Evolutionary conservation across 1,140 invertebrate species (phyloP).

Genomic region (Mylabris phalerata): DNA sequence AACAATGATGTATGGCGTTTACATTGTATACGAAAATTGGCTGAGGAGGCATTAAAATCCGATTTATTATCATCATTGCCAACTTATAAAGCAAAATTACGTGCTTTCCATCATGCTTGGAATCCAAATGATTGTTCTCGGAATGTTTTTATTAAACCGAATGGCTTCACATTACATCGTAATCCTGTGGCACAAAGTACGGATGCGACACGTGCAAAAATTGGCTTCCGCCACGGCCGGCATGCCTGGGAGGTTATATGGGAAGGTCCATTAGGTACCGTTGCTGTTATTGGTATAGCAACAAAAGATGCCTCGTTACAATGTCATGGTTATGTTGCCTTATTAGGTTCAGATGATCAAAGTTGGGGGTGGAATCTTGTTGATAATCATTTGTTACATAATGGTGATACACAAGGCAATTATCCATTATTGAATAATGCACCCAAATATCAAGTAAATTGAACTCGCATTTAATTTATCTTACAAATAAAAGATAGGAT

Average conservation of each 20-base stretch:
- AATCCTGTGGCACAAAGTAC: slow-evolving; percentile 99
- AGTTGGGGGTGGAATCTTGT: slow-evolving; percentile 99
- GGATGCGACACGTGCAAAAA: slow-evolving; percentile 91
- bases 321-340: slow-evolving; percentile 89
- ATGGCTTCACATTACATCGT: slow-evolving; percentile 93
- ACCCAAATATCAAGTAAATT: slow-evolving; percentile 88
- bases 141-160: slow-evolving; percentile 95
- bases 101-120: slow-evolving; percentile 94
- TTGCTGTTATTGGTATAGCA: slow-evolving; percentile 91
- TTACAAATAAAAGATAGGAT: not conserved
- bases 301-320: slow-evolving; percentile 88
- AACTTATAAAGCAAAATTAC: slow-evolving; percentile 89
- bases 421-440: slow-evolving; percentile 96
- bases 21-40: slow-evolving; percentile 80
- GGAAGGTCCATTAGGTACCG: slow-evolving; percentile 95
- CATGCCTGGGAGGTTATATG: slow-evolving; percentile 99
- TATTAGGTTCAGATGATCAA: slow-evolving; percentile 92
- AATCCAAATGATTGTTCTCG: slow-evolving; percentile 94
- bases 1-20: slow-evolving; percentile 93
- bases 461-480: slow-evolving; percentile 1
- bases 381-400: slow-evolving; percentile 94
- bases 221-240: slow-evolving; percentile 86
- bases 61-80: slow-evolving; percentile 83
- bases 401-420: slow-evolving; percentile 91
- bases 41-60: slow-evolving; percentile 87